Percentiles rank a stretch among this genome's conserved stretches.
phyloP scores from a whole-genome alignment of 2,797 vertebrate genomes.

The Melanotaenia pygmaea region DNA sequence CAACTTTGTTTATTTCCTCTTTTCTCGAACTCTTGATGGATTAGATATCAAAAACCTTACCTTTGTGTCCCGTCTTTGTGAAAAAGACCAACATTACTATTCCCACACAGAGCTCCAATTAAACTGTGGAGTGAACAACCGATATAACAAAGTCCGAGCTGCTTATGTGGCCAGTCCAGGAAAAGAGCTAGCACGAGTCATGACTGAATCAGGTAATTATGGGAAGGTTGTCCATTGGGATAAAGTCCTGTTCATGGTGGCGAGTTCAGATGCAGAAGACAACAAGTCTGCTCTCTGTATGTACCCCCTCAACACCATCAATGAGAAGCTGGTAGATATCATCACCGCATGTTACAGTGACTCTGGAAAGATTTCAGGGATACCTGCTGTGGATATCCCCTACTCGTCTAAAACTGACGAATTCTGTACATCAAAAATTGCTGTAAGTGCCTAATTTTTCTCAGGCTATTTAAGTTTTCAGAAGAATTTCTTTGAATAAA shows the following conservation, averaged over 20 bases:
- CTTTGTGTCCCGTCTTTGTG: conserved; percentile 91
- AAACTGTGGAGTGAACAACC: conserved; percentile 78
- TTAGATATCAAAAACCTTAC: conserved; percentile 87
- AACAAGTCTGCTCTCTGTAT: conserved; percentile 89
- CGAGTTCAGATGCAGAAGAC: conserved; percentile 71
- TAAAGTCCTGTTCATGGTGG: conserved; percentile 84
- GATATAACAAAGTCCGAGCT: conserved; percentile 82
- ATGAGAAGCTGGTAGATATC: conserved; percentile 85
- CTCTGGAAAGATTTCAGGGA: conserved; percentile 61
- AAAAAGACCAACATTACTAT: conserved; percentile 88
- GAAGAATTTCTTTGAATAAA: background rate
- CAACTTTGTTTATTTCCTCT: conserved; percentile 91
- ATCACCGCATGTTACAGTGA: conserved; percentile 89
- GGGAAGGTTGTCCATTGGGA: conserved; percentile 66
- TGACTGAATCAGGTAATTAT: conserved; percentile 60
- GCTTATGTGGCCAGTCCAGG: conserved; percentile 80
- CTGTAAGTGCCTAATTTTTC: conserved; percentile 46
- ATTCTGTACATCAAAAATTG: conserved; percentile 65
- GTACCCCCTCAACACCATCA: conserved; percentile 88
- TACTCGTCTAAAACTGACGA: conserved; percentile 79
- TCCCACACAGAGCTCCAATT: conserved; percentile 96
- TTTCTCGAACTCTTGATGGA: conserved; percentile 89
- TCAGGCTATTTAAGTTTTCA: conserved; percentile 9
- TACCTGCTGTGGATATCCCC: conserved; percentile 87
- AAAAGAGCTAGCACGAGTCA: conserved; percentile 74